Conservation (phyloP, 2,888 invertebrate species). For the Tineola bisselliella region DNA sequence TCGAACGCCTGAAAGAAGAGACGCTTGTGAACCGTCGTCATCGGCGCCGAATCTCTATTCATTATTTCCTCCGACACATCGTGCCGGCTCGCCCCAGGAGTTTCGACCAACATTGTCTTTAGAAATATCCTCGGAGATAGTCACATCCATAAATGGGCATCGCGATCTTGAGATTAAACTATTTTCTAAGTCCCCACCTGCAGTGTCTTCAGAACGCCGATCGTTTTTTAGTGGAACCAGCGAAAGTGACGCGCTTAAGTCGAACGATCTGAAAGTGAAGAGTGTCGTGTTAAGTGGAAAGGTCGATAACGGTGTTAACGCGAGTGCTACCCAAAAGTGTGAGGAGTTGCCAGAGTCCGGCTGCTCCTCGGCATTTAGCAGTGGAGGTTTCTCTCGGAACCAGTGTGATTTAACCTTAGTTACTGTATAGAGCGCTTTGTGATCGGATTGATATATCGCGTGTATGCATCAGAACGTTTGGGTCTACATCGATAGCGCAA, state of each 20-base stretch:
- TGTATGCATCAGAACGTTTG: slow-evolving; percentile 22
- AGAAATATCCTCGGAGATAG: slow-evolving; percentile 80
- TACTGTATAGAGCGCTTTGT: slow-evolving; percentile 55
- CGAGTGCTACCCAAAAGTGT: slow-evolving; percentile 39
- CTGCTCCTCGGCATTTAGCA: slow-evolving; percentile 38
- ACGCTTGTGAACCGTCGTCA: slow-evolving; percentile 38
- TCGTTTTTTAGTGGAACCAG: slow-evolving; percentile 61
- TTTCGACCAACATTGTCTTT: slow-evolving; percentile 59
- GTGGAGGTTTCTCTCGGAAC: slow-evolving; percentile 46
- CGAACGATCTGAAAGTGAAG: slow-evolving; percentile 46
- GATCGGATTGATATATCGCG: slow-evolving; percentile 30
- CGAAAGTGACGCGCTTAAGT: slow-evolving; percentile 48
- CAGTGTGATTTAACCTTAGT: slow-evolving; percentile 67
- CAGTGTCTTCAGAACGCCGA: slow-evolving; percentile 50
- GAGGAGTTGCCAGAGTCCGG: slow-evolving; percentile 46
- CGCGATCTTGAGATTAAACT: slow-evolving; percentile 82
- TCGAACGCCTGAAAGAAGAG: slow-evolving; percentile 49
- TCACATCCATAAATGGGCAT: slow-evolving; percentile 80
- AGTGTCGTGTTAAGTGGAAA: slow-evolving; percentile 53
- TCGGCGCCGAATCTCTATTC: slow-evolving; percentile 60
- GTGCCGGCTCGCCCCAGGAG: slow-evolving; percentile 44
- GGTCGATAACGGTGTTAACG: slow-evolving; percentile 41
- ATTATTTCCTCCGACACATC: slow-evolving; percentile 52
- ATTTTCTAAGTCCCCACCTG: slow-evolving; percentile 72
- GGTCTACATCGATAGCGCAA: slow-evolving; percentile 42